phyloP scores from a whole-genome alignment of 2,888 invertebrate species.

The Pedicia rivosa region DNA sequence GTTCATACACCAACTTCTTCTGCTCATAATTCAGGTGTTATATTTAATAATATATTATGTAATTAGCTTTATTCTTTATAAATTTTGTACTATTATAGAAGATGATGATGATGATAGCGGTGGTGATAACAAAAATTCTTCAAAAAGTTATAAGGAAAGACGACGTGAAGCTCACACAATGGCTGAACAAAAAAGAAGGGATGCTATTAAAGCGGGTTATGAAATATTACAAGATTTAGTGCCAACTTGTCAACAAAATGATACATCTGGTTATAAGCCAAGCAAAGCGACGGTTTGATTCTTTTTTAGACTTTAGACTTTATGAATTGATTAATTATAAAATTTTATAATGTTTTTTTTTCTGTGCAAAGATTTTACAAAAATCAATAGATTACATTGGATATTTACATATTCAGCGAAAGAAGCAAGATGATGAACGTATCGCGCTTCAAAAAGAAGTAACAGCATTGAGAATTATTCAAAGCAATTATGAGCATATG shows the following conservation, averaged over 20 bases:
- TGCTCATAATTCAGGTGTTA: slow-evolving; percentile 58
- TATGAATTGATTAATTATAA: slow-evolving; percentile 7
- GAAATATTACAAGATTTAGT: slow-evolving; percentile 85
- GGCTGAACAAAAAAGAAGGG: slow-evolving; percentile 91
- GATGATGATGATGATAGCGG: slow-evolving; percentile 44
- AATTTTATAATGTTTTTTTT: slow-evolving; percentile 39
- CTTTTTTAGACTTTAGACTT: slow-evolving; percentile 21
- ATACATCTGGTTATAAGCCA: slow-evolving; percentile 81
- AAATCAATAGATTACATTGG: slow-evolving; percentile 90
- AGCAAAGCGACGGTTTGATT: slow-evolving; percentile 92
- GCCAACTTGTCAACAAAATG: slow-evolving; percentile 85
- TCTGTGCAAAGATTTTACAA: too few species aligned
- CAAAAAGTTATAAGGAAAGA: slow-evolving; percentile 81
- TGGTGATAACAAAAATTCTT: slow-evolving; percentile 40
- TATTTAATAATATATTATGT: neutral
- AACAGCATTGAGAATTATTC: slow-evolving; percentile 83
- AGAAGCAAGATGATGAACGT: slow-evolving; percentile 89
- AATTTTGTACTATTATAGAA: neutral
- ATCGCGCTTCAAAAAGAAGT: slow-evolving; percentile 82
- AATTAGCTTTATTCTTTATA: neutral
- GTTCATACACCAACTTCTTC: slow-evolving; percentile 64
- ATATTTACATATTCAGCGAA: slow-evolving; percentile 78
- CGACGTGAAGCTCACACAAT: slow-evolving; percentile 89
- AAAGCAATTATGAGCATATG: slow-evolving; percentile 91
- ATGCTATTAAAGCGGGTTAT: slow-evolving; percentile 95